Evolutionary conservation across 1,140 invertebrate genomes (phyloP), one percentile per base, ranked within the genome.

Genomic region (Bombus difficillimus): DNA sequence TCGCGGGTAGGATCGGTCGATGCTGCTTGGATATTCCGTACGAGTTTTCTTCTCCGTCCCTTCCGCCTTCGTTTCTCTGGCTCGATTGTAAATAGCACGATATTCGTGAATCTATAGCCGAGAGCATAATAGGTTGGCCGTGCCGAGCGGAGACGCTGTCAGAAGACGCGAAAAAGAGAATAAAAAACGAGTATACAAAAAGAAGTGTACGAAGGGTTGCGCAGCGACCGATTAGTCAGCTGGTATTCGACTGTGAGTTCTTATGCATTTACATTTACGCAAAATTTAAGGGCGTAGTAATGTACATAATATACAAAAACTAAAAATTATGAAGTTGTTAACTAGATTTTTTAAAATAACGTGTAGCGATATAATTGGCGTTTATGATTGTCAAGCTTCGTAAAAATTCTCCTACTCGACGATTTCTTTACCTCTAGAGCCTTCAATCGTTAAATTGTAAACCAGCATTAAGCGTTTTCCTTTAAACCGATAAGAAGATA

Each of bases 31-130:
- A 47, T 88, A 89, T 89, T 89, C 59, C 64, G 43, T 47, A 32
- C 66, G 59, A 69, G 59, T 72, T 62, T 80, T 79, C 41, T 39
- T 69, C 71, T 59, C 64, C 43, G 68, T 73, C 34, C 10, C 68
- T 39, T 25, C 9, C 25, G 22, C 37, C 22, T 18, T 13, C 37
- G 77, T 87, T 80, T 41, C 68, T 66, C 39, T 18, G 15, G 28
- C 8, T 47, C 71, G 72, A 87, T 87, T 76, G 78, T 88, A 88
- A 89, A 86, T 89, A 82, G 79, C 83, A 76, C 78, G 87, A 89
- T 89, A 89, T 89, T 72, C 25, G 79, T 59, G 68, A 68, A 89
- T 89, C 88, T 72, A 81, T 83, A 83, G 34, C 13, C 34, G 4
- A 22, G 22, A 3, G 25, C 32, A 73, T 85, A 88, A 81, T 85